Evolutionary conservation across 1,140 invertebrate genomes (phyloP), one percentile per base, ranked within the genome.

Genomic region (Drosophila dunni): DNA sequence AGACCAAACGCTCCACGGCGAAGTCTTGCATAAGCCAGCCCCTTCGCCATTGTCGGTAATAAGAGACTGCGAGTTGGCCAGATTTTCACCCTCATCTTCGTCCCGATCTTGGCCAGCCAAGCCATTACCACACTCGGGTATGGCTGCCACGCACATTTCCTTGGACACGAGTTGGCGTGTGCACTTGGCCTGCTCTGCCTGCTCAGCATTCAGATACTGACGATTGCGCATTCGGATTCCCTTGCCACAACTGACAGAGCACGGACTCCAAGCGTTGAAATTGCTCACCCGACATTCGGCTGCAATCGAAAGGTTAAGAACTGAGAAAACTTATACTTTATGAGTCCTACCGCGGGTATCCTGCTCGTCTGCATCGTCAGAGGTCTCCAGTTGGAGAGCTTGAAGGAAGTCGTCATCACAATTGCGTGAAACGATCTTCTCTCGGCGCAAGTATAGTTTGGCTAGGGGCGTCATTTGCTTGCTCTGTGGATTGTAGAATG

Each of bases 171-270:
- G 93, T 91, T 98, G 97, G 38, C 96, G 94, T 77, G 96, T 95
- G 92, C 97, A 98, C 61, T 95, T 92, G 89, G 95, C 94, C 94
- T 96, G 96, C 73, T 93, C 92, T 5, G 97, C 97, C 89, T 96
- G 96, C 84, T 96, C 94, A 42, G 96, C 95, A 93, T 96, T 95
- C 45, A 94, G 83, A 92, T 97, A 98, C 67, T 95, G 93, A 61
- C 97, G 93, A 20, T 93, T 94, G 71, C 97, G 94, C 95, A 97
- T 97, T 75, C 96, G 94, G 46, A 97, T 93, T 2, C 97, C 97
- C 94, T 98, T 98, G 11, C 97, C 97, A 92, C 97, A 98, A 11
- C 94, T 95, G 44, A 97, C 97, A 1, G 97, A 97, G 92, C 97
- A 98, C 1, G 94, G 92, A 15, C 95, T 96, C 96, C 96, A 98